These are phyloP conservation scores for Apistogramma diplotaenia DNA, from an alignment of 2,113 vertebrate species.

Conservation along the genomic window DNA sequence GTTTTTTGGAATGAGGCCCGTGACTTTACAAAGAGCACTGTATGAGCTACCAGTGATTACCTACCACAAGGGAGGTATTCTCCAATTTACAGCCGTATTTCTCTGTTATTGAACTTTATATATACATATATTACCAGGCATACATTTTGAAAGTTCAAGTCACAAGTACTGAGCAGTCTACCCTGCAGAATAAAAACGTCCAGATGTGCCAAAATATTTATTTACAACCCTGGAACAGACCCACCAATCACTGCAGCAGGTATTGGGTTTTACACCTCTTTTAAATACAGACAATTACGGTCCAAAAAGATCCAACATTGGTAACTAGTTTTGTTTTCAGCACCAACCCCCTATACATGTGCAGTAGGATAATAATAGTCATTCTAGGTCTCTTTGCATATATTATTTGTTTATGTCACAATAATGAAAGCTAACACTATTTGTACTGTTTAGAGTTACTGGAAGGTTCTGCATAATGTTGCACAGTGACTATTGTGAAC, in stretches of 20 bases:
- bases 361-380: neutral
- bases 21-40: conserved; percentile 37
- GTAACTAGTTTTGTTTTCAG: conserved; percentile 42
- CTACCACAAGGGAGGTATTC: conserved; percentile 51
- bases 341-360: neutral
- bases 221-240: neutral
- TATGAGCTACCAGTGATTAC: conserved; percentile 51
- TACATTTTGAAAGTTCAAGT: neutral
- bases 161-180: neutral
- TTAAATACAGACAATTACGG: conserved; percentile 12
- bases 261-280: neutral
- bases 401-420: neutral
- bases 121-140: neutral
- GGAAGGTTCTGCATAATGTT: neutral
- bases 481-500: neutral
- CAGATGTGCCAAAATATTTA: conserved; percentile 2
- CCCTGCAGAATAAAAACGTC: neutral
- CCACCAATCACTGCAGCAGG: neutral
- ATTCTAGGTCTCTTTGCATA: conserved; percentile 7
- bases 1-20: conserved; percentile 43
- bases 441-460: neutral
- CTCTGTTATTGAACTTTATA: conserved; percentile 31
- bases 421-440: neutral
- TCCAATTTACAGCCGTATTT: conserved; percentile 31
- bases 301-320: conserved; percentile 7